Percentiles rank a stretch among this genome's conserved stretches.
Evolutionary conservation across 2,888 invertebrate species (phyloP).

Genomic region (Meghimatium bilineatum): DNA sequence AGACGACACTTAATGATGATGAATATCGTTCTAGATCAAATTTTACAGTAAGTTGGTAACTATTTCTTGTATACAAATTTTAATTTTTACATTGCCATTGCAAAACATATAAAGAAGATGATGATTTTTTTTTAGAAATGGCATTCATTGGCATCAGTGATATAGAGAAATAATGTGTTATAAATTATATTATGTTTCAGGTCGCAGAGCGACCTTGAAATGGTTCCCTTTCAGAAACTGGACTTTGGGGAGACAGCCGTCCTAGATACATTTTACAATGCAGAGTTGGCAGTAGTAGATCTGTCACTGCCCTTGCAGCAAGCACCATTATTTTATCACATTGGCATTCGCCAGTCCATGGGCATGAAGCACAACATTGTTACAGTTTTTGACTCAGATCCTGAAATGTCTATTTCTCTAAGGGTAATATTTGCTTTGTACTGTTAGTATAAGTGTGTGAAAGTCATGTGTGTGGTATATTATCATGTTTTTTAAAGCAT

Average conservation of each 20-base stretch:
- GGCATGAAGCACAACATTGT: conserved; percentile 94
- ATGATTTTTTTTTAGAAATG: too few relatives aligned
- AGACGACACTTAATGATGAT: too few relatives aligned
- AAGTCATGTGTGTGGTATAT: not conserved
- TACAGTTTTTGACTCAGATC: conserved; percentile 82
- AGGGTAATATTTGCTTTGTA: conserved; percentile 82
- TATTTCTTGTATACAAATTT: too few relatives aligned
- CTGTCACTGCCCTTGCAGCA: conserved; percentile 91
- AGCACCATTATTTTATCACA: conserved; percentile 94
- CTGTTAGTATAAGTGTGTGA: not conserved
- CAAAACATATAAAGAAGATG: too few relatives aligned
- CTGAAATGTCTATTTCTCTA: conserved; percentile 89
- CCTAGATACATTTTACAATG: conserved; percentile 97
- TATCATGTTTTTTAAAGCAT: too few relatives aligned
- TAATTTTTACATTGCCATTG: too few relatives aligned
- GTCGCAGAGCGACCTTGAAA: conserved; percentile 64
- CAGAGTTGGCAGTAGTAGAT: conserved; percentile 97
- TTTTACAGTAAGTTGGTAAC: too few relatives aligned
- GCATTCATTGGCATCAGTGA: not conserved
- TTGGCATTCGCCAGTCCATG: conserved; percentile 97
- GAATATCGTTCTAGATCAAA: too few relatives aligned
- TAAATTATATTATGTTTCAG: not conserved
- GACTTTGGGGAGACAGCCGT: conserved; percentile 98
- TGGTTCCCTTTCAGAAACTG: conserved; percentile 88
- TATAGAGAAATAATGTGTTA: not conserved